Base-by-base conservation (phyloP, 2,797 vertebrate species). In the Sebastolobus alascanus region DNA sequence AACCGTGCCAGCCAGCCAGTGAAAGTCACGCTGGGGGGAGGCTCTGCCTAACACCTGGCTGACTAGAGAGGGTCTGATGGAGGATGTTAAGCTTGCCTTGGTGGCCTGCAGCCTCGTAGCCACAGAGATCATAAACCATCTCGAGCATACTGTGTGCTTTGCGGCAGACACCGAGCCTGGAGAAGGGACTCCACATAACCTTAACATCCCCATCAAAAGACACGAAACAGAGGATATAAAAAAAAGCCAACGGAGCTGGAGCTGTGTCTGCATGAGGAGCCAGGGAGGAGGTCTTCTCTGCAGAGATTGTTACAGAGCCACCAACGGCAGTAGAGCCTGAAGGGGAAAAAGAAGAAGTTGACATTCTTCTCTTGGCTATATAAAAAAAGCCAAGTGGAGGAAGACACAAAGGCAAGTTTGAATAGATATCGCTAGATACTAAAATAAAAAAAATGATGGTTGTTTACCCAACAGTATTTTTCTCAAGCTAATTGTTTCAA, bases 111-210 rank as follows among this genome's bases (percentile, higher is more conserved):
- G 68, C 54, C 2, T 38, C 22, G 18, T 29, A 18, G 31, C 31
- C 68, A 56, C 35, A 29, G 35, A 70, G 54, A 43, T 71, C 22
- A 8, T 59, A 71, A 71, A 58, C 68, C 35, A 20, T 55, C 50
- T 25, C 35, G 20, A 20, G 22, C 6, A 25, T 27, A 20, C 1
- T 27, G 52, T 27, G 33, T 12, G 33, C 52, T 38, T 56, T 69
- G 33, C 31, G 8, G 68, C 37, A 59, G 16, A 70, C 54, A 70
- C 55, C 1, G 2, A 43, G 12, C 27, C 69, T 31, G 9, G 22
- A 38, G 68, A 58, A 38, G 22, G 14, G 54, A 27, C 68, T 70
- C 35, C 14, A 18, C 37, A 27, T 11, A 38, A 1, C 18, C 31
- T n/a, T 6, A 54, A 38, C 54, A 40, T 29, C 25, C 16, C 0